These are phyloP conservation scores for Autographa pulchrina DNA, from an alignment of 2,888 invertebrate genomes.

Conservation along the genomic window DNA sequence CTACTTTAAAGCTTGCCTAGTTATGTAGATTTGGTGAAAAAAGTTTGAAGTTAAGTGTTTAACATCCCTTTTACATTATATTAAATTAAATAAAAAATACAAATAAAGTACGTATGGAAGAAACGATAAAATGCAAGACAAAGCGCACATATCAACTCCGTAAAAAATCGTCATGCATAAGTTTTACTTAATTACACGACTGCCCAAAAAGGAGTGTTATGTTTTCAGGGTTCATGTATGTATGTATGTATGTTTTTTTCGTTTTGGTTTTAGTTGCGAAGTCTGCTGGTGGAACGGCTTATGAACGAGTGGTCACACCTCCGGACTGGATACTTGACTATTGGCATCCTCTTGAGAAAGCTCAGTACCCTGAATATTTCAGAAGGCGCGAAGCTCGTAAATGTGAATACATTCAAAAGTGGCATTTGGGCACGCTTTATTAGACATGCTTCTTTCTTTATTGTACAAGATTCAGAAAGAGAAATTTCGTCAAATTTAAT, in stretches of 20 bases:
- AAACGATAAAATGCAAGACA: too few relatives aligned
- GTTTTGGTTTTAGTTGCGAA: constrained; percentile 80
- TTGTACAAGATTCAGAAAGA: not conserved
- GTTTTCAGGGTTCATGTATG: too few relatives aligned
- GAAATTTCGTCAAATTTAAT: not conserved
- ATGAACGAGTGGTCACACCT: constrained; percentile 90
- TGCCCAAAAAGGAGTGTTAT: too few relatives aligned
- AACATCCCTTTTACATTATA: too few relatives aligned
- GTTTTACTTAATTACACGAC: too few relatives aligned
- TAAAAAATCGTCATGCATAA: too few relatives aligned
- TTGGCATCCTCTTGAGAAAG: constrained; percentile 98
- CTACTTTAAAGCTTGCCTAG: too few relatives aligned
- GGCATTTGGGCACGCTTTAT: constrained; percentile 89
- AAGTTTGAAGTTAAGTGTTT: too few relatives aligned
- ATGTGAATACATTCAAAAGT: constrained; percentile 94
- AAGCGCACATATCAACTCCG: too few relatives aligned
- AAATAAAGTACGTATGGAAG: too few relatives aligned
- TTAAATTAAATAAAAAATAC: too few relatives aligned
- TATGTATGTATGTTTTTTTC: too few relatives aligned
- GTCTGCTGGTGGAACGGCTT: constrained; percentile 94
- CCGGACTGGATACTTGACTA: constrained; percentile 97
- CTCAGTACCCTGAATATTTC: constrained; percentile 97
- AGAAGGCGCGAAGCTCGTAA: constrained; percentile 95
- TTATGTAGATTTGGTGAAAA: not conserved
- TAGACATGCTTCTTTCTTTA: constrained; percentile 1